Conservation (phyloP, 2,797 vertebrate genomes). For the Fringilla coelebs region DNA sequence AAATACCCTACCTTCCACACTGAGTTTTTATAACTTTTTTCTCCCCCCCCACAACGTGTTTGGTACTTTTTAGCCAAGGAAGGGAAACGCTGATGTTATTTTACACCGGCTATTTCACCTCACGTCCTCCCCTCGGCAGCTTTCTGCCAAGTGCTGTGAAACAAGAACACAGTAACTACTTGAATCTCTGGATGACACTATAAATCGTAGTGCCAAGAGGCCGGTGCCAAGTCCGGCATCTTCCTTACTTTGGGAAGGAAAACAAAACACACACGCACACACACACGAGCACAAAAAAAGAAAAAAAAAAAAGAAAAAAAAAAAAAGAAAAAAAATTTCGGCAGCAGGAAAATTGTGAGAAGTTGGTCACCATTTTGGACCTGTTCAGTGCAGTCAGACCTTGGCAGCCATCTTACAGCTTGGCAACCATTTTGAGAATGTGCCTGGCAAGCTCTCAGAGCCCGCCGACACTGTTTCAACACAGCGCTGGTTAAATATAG, state of each 20-base stretch:
- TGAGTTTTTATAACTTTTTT: background rate
- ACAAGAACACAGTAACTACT: slow-evolving; percentile 84
- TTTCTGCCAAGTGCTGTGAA: slow-evolving; percentile 80
- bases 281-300: background rate
- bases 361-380: slow-evolving; percentile 79
- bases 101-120: slow-evolving; percentile 68
- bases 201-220: slow-evolving; percentile 83
- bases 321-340: background rate
- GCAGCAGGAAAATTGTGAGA: slow-evolving; percentile 65
- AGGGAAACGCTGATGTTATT: slow-evolving; percentile 53
- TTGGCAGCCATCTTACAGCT: slow-evolving; percentile 97
- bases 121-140: slow-evolving; percentile 67
- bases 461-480: slow-evolving; percentile 80
- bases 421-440: slow-evolving; percentile 97
- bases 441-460: slow-evolving; percentile 85
- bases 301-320: background rate
- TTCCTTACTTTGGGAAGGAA: slow-evolving; percentile 66
- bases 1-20: slow-evolving; percentile 15
- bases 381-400: slow-evolving; percentile 70
- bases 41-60: accelerated
- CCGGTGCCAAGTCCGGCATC: slow-evolving; percentile 86
- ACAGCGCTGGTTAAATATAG: slow-evolving; percentile 79
- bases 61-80: slow-evolving; percentile 52
- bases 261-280: background rate
- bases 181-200: slow-evolving; percentile 90